phyloP scores from a whole-genome alignment of 2,113 vertebrate genomes.

The Spilogale gracilis region DNA sequence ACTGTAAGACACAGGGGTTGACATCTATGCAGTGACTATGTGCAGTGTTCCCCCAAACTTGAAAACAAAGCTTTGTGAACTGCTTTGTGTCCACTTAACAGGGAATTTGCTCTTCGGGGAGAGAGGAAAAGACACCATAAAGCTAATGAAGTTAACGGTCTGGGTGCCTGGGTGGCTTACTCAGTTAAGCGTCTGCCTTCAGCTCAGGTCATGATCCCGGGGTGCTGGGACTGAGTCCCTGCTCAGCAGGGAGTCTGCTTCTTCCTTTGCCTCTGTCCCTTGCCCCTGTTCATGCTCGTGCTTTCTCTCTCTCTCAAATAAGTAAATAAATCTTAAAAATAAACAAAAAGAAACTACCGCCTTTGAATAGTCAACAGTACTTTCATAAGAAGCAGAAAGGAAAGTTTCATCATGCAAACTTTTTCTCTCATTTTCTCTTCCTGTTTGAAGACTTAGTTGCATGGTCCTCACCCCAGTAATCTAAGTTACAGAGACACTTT shows the following conservation, averaged over 20 bases:
- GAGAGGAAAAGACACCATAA: slow-evolving; percentile 50
- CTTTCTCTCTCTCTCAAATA: neutral
- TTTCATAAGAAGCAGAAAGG: neutral
- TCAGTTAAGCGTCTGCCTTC: neutral
- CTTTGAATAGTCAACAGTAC: slow-evolving; percentile 56
- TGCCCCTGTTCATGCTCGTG: neutral
- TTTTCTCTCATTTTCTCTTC: neutral
- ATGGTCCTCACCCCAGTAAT: neutral
- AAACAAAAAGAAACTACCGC: neutral
- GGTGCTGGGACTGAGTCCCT: neutral
- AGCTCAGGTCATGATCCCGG: neutral
- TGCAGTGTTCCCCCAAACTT: slow-evolving; percentile 71
- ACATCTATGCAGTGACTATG: slow-evolving; percentile 65
- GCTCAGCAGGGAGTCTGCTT: neutral
- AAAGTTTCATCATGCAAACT: neutral
- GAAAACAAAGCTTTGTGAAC: slow-evolving; percentile 78
- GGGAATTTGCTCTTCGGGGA: slow-evolving; percentile 53
- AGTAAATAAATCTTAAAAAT: neutral
- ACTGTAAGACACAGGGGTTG: slow-evolving; percentile 76
- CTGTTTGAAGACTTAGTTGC: neutral
- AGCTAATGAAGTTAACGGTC: neutral
- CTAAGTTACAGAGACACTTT: neutral
- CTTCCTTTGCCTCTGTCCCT: neutral
- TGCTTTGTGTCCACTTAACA: slow-evolving; percentile 62
- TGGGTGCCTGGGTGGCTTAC: neutral